Evolutionary conservation across 2,888 invertebrate genomes (phyloP), one percentile per base, ranked within the genome.

Genomic region (Archips crataeganus): DNA sequence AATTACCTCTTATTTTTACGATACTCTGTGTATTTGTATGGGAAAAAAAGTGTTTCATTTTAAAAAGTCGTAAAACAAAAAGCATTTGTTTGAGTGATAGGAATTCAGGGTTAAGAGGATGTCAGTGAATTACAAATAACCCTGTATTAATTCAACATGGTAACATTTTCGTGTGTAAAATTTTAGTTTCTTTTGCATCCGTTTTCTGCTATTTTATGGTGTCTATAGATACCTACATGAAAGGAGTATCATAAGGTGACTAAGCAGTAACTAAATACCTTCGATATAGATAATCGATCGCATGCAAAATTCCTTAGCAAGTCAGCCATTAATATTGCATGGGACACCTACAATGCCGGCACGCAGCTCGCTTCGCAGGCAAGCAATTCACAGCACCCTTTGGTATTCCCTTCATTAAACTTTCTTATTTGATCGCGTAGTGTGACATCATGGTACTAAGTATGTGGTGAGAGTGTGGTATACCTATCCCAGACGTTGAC

Each of bases 251-350:
- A n/a, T 54, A 15, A 2, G 1, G 15, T 49, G 3, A 49, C 49
- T 49, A 49, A 49, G 4, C 4, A 49, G 13, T n/a, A 5, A 4
- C n/a, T 3, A 5, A 49, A 49, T 5, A 5, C n/a, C 49, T 10
- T 45, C 13, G 11, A 5, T 54, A 15, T 54, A 23, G 15, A 23
- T 81, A 81, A 86, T 84, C 84, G 85, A 84, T 81, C 81, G 84
- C 77, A 79, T 75, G 77, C 78, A 75, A 82, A 85, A 87, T 87
- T 82, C 86, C 85, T 81, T 71, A 80, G 81, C 78, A 78, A 78
- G 79, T 79, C 75, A 76, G 77, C 74, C 83, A 87, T 91, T 84
- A 89, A 88, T 89, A 88, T 87, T 86, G 83, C 86, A 87, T 84
- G 73, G 75, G 74, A 71, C 75, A 77, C 81, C 84, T 84, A 81